Base-by-base conservation (phyloP, 2,888 invertebrate genomes). In the Tineola bisselliella region DNA sequence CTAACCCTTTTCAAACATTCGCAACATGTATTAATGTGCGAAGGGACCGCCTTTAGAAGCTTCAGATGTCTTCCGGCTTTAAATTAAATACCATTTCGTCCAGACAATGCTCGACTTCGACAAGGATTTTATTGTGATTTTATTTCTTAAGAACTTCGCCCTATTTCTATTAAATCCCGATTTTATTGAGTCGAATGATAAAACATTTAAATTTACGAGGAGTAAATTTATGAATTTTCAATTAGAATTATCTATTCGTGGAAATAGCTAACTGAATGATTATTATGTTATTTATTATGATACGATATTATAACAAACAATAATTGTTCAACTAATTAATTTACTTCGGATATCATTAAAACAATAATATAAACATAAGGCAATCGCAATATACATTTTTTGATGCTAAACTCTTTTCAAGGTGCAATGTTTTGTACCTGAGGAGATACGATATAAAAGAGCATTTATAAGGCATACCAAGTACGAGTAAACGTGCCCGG, bases 1-100 rank as follows among this genome's bases (percentile, higher is more conserved):
- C 15, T 33, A 25, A 58, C 58, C 58, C 58, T 58, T 58, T 58
- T 58, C 58, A 56, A 56, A 56, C 19, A 33, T 17, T 58, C 17
- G 58, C 33, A 58, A 58, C 58, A 58, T 58, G 15, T 58, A 58
- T 58, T 33, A 58, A 58, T 58, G 58, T 58, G 58, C 58, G 31
- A 58, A 33, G 15, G 58, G 31, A 58, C 31, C 58, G 33, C 58
- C 31, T 58, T 58, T 58, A 33, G 18, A 31, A 13, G 58, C 19
- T 31, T 58, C 15, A 17, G 31, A 31, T 58, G 31, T 58, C 58
- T 58, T 58, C 58, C 58, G 58, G 58, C 33, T 33, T 33, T 13
- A 58, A 58, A 58, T 58, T 58, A 58, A 58, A 58, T 58, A 58
- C 56, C 58, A 33, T 33, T 58, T 56, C 33, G 33, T 58, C 13